A percentile compares a stretch with the other conserved stretches of the same genome.
These are phyloP conservation scores for Pasiphila rectangulata DNA, from an alignment of 2,888 invertebrate genomes.

Conservation along the genomic window DNA sequence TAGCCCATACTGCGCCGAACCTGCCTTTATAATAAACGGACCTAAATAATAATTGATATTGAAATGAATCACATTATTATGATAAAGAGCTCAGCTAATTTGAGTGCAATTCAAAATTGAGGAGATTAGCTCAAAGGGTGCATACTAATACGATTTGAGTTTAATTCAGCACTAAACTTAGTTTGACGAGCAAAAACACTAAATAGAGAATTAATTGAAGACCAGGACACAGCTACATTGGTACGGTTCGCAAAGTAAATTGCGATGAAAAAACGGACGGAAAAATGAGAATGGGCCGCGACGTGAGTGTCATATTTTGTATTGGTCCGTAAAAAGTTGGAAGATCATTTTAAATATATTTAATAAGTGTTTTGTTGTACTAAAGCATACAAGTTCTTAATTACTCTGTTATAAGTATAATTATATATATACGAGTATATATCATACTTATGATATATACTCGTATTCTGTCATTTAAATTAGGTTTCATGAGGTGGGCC, in stretches of 20 bases:
- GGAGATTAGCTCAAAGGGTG: slow-evolving; percentile 27
- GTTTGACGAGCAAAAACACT: slow-evolving; percentile 53
- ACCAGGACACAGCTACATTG: slow-evolving; percentile 40
- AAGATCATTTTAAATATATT: not conserved
- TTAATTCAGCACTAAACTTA: slow-evolving; percentile 45
- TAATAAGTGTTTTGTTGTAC: not conserved
- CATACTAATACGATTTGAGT: slow-evolving; percentile 40
- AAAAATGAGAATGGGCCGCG: no score
- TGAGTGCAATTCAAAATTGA: slow-evolving; percentile 5
- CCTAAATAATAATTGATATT: no score
- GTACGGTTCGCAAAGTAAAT: slow-evolving; percentile 46
- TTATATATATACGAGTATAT: no score
- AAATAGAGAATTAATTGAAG: slow-evolving; percentile 68
- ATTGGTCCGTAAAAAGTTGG: not conserved
- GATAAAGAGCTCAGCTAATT: not conserved
- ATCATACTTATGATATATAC: no score
- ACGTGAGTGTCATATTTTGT: no score
- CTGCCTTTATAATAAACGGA: no score
- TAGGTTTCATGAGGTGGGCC: no score
- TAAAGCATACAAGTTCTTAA: no score
- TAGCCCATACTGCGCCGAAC: no score
- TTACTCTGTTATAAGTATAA: no score
- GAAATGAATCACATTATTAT: no score
- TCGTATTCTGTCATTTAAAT: no score
- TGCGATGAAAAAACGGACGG: not conserved